Evolutionary conservation across 2,797 vertebrate genomes (phyloP), one percentile per base, ranked within the genome.

Genomic region (Chelmon rostratus): DNA sequence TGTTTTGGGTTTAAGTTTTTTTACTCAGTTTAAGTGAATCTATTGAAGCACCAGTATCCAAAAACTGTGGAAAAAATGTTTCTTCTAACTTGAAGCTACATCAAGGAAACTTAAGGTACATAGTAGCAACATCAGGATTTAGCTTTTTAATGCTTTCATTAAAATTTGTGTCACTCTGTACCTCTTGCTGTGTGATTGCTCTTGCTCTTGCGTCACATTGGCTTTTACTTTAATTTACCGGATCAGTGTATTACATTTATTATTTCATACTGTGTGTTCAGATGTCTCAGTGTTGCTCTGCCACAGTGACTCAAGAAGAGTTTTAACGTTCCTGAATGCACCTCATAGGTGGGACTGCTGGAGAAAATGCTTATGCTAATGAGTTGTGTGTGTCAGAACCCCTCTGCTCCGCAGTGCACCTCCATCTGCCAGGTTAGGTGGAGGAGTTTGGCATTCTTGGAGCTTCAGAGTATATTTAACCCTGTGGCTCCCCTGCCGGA

Each of bases 391-490:
- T 72, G 49, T 62, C 5, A 6, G 1, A 28, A 16, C 57, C 72
- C 66, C 66, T 69, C 37, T 61, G 71, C 40, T 77, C 78, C 31
- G 15, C 15, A 3, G 61, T 83, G 85, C 79, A 81, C 68, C 71
- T 84, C 76, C 79, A 73, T 52, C 54, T 81, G 84, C 86, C 86
- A 86, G 84, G 82, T 90, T 86, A 44, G 78, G 56, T 58, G 76
- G 59, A 85, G 78, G 79, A 75, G 81, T 89, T 88, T 89, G 81
- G 59, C 83, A 91, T 92, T 86, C 78, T 72, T 37, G 1, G 69
- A 76, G 84, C 91, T 78, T 84, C 74, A 47, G 84, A 88, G 81
- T 93, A 94, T 95, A 92, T 94, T 95, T 95, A 94, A 92, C 92
- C 88, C 87, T 88, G 83, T 88, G 88, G 88, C 85, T 88, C 83